Conservation (phyloP, 30 jellyfish, hydroid and myxozoan genomes). For the Morbakka virulenta region DNA sequence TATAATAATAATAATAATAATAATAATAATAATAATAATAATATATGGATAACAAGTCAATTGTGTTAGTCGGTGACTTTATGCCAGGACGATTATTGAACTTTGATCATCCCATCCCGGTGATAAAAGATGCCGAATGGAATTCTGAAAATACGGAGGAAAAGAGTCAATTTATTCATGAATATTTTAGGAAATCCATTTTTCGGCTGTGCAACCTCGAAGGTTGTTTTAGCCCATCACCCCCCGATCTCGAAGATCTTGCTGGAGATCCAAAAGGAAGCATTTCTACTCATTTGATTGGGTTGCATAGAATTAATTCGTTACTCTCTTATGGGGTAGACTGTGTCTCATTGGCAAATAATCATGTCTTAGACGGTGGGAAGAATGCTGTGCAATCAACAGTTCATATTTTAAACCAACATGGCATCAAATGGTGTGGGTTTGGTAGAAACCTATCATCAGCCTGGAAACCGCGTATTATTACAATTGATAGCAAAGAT, state of each 20-base stretch:
- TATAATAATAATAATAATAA: too few species aligned
- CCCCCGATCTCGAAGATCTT: background rate
- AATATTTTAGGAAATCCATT: background rate
- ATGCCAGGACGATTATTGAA: background rate
- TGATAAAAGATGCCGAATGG: too few species aligned
- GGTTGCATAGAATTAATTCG: background rate
- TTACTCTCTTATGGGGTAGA: background rate
- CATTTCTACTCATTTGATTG: background rate
- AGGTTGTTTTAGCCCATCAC: background rate
- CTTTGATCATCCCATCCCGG: too few species aligned
- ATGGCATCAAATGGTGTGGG: constrained; percentile 31
- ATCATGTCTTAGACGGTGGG: constrained; percentile 36
- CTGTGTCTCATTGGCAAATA: constrained; percentile 19
- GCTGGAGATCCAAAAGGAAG: background rate
- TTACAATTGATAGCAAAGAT: background rate
- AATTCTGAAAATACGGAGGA: too few species aligned
- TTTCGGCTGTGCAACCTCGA: background rate
- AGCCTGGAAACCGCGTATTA: constrained; percentile 48
- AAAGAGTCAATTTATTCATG: too few species aligned
- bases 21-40: too few species aligned
- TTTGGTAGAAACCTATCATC: constrained; percentile 16
- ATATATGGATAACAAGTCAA: too few species aligned
- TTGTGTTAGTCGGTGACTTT: background rate
- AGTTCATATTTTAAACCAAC: constrained; percentile 2
- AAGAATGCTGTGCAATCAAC: constrained; percentile 23